phyloP scores from a whole-genome alignment of 2,113 vertebrate genomes.

The Regulus satrapa region DNA sequence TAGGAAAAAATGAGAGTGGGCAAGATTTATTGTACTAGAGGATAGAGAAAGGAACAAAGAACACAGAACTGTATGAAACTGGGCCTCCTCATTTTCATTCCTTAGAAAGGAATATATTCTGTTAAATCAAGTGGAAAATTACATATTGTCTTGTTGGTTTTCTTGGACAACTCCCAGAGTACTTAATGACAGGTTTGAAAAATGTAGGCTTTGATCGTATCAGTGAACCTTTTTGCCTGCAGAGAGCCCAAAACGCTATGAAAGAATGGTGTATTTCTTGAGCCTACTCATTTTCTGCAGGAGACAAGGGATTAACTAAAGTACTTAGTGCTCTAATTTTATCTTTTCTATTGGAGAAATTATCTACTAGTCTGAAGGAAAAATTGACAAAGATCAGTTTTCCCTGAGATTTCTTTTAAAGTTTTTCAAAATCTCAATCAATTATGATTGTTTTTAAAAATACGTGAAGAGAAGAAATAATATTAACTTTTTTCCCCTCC shows the following conservation, averaged over 20 bases:
- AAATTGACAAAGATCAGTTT: neutral
- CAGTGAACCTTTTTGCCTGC: neutral
- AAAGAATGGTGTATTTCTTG: neutral
- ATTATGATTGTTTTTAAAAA: neutral
- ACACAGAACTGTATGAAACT: constrained; percentile 16
- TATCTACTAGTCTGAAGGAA: neutral
- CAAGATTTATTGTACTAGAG: constrained; percentile 2
- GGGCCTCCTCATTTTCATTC: constrained; percentile 44
- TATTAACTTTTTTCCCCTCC: neutral
- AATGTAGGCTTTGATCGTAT: neutral
- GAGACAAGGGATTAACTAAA: neutral
- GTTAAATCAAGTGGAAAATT: constrained; percentile 51
- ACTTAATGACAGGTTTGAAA: constrained; percentile 27
- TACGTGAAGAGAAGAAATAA: neutral
- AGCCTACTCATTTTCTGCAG: neutral
- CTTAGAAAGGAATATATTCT: constrained; percentile 33
- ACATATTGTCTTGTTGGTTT: constrained; percentile 41
- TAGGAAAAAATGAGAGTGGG: neutral
- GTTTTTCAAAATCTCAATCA: neutral
- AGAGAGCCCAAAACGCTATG: neutral
- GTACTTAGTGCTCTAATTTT: neutral
- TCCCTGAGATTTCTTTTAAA: neutral
- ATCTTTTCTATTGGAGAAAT: neutral
- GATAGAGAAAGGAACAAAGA: constrained; percentile 3
- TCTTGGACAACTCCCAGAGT: constrained; percentile 13